phyloP scores from a whole-genome alignment of 2,888 invertebrate species.

The Leucoma salicis region DNA sequence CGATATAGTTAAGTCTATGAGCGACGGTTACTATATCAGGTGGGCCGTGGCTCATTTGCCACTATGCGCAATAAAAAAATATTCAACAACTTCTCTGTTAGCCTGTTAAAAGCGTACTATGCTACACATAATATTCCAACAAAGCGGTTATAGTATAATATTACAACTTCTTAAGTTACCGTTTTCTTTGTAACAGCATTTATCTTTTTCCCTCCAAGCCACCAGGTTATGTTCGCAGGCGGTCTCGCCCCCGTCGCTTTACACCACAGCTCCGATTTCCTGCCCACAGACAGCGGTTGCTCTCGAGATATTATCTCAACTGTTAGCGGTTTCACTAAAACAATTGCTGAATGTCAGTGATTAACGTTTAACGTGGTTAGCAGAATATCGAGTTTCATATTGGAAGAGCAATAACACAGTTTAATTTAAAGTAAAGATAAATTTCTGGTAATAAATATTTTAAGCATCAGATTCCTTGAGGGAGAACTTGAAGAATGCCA shows the following conservation, averaged over 20 bases:
- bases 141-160: not conserved
- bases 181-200: slow-evolving; percentile 64
- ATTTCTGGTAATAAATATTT: too few species aligned
- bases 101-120: too few species aligned
- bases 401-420: not conserved
- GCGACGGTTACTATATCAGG: too few species aligned
- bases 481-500: too few species aligned
- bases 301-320: slow-evolving; percentile 91
- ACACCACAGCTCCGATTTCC: slow-evolving; percentile 91
- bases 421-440: too few species aligned
- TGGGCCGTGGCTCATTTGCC: too few species aligned
- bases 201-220: slow-evolving; percentile 87
- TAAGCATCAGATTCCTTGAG: too few species aligned
- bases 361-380: not conserved
- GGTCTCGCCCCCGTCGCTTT: slow-evolving; percentile 92
- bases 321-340: slow-evolving; percentile 89
- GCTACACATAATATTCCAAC: not conserved
- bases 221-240: slow-evolving; percentile 93
- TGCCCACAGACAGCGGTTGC: slow-evolving; percentile 91
- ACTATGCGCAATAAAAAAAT: too few species aligned
- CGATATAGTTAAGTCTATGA: too few species aligned
- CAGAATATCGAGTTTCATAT: not conserved
- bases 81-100: too few species aligned
- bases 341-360: slow-evolving; percentile 16
- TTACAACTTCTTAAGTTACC: slow-evolving; percentile 37